These are phyloP conservation scores for Sphaeramia orbicularis DNA, from an alignment of 2,797 vertebrate genomes.

Conservation along the genomic window DNA sequence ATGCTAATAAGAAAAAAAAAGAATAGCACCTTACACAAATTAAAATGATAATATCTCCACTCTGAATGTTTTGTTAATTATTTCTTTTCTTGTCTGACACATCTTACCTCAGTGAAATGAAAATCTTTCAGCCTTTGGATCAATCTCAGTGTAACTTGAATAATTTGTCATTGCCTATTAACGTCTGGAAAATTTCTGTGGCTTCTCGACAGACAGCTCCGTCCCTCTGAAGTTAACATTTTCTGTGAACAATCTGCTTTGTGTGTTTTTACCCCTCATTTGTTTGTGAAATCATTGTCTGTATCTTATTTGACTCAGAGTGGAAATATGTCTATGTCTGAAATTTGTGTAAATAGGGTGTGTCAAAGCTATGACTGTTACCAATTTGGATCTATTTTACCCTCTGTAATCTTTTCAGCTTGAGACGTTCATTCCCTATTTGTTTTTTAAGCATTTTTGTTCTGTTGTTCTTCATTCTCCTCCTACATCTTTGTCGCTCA, in stretches of 20 bases:
- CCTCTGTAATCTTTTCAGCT: conserved; percentile 1
- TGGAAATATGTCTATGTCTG: conserved; percentile 2
- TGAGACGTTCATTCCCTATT: background rate
- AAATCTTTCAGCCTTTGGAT: background rate
- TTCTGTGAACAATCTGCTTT: background rate
- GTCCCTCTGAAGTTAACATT: background rate
- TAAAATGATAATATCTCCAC: conserved; percentile 2
- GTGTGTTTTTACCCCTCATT: background rate
- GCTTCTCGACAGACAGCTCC: conserved; percentile 1
- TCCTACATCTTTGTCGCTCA: background rate
- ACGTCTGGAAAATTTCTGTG: conserved; percentile 26
- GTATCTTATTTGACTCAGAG: conserved; percentile 18
- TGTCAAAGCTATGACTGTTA: background rate
- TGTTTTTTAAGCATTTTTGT: background rate
- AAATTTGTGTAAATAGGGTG: conserved; percentile 7
- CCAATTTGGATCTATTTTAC: background rate
- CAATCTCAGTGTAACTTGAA: conserved; percentile 4
- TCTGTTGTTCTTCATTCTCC: background rate
- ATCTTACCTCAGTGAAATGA: conserved; percentile 6
- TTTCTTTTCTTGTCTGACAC: conserved; percentile 14
- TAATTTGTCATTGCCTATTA: conserved; percentile 15
- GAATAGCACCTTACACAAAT: too few species aligned
- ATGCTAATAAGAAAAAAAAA: conserved; percentile 28
- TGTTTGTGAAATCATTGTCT: conserved; percentile 5
- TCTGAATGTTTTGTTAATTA: background rate